These are phyloP conservation scores for Cheilosia vernalis DNA, from an alignment of 2,888 invertebrate genomes.

Conservation along the genomic window DNA sequence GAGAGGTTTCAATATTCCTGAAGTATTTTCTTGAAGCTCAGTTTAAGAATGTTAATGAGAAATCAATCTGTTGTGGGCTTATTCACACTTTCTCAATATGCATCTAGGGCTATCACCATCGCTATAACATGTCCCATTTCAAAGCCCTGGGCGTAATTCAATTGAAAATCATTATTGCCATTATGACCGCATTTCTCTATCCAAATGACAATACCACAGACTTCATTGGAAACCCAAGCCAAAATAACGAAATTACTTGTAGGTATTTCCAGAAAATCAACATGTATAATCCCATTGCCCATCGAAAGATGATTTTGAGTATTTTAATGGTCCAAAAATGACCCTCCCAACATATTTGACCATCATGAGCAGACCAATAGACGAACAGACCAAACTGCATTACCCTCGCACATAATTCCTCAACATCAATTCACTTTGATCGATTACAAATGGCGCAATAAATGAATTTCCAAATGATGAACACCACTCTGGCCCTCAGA, in stretches of 20 bases:
- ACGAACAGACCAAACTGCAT: conserved; percentile 13
- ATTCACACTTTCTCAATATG: no score
- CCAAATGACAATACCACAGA: not conserved
- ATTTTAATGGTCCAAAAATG: not conserved
- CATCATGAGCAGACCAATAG: conserved; percentile 15
- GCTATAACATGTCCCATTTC: no score
- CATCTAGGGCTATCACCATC: no score
- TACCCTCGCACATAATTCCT: conserved; percentile 29
- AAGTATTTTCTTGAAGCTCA: no score
- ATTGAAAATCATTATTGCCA: no score
- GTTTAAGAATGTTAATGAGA: no score
- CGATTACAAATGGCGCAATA: conserved; percentile 55
- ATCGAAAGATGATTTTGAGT: not conserved
- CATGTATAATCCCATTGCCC: conserved; percentile 21
- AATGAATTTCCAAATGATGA: conserved; percentile 51
- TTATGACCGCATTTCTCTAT: no score
- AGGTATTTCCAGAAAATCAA: not conserved
- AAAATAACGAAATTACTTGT: not conserved
- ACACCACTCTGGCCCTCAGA: conserved; percentile 23
- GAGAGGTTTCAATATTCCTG: no score
- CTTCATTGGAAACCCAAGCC: not conserved
- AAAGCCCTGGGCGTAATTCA: no score
- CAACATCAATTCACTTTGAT: conserved; percentile 54
- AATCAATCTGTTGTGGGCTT: no score
- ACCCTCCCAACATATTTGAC: conserved; percentile 12